phyloP scores from a whole-genome alignment of 2,113 vertebrate species.

The Holacanthus passer region DNA sequence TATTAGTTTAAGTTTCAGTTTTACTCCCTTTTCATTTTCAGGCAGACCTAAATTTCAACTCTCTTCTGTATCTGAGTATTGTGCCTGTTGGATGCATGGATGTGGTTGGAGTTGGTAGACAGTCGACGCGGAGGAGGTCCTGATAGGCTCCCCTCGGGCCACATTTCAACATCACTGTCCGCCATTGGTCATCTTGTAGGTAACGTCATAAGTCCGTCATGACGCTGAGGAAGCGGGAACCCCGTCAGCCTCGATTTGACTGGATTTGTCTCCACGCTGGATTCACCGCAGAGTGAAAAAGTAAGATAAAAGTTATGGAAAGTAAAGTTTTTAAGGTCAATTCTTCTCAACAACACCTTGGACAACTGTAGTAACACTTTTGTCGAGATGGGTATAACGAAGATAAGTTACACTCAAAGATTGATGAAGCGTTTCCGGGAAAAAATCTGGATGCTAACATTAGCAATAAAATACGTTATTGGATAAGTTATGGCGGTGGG shows the following conservation, averaged over 20 bases:
- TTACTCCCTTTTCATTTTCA: neutral
- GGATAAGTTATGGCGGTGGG: neutral
- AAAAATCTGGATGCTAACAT: neutral
- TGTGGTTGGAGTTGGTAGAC: neutral
- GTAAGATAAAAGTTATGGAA: conserved; percentile 28
- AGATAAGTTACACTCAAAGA: neutral
- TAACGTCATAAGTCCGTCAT: conserved; percentile 25
- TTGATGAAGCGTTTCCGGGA: neutral
- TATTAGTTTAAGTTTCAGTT: neutral
- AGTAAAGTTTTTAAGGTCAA: neutral
- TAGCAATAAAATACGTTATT: conserved; percentile 1
- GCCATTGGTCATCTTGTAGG: conserved; percentile 18
- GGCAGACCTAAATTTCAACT: neutral
- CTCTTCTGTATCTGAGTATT: no score
- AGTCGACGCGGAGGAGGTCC: neutral
- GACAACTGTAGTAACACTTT: neutral
- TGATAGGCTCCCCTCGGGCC: neutral
- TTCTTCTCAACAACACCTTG: neutral
- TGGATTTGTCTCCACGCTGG: conserved; percentile 42
- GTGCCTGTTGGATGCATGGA: no score
- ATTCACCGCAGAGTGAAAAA: conserved; percentile 11
- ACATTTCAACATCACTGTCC: accelerated
- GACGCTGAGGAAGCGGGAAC: conserved; percentile 67
- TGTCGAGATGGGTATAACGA: neutral
- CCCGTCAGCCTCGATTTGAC: neutral